Conservation (phyloP, 2,113 vertebrate genomes). For the Oryzias curvinotus region DNA sequence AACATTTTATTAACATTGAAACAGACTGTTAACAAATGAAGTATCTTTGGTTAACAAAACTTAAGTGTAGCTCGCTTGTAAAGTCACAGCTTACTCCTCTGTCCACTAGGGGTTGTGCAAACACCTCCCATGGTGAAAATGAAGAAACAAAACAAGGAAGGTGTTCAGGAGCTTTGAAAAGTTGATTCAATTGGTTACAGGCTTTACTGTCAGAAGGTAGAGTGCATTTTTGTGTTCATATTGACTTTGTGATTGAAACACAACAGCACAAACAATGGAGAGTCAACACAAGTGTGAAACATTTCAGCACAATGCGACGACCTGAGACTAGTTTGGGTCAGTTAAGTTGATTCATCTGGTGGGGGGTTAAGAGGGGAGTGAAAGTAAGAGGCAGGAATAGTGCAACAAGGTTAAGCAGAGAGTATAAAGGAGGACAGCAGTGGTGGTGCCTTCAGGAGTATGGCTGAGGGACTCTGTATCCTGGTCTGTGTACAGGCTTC, state of each 20-base stretch:
- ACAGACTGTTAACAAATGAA: too few species aligned
- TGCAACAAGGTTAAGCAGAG: constrained; percentile 67
- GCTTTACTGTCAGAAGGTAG: background rate
- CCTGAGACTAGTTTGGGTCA: constrained; percentile 64
- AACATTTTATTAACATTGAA: too few species aligned
- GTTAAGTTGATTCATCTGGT: background rate
- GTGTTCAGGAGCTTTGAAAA: too few species aligned
- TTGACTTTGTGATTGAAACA: constrained; percentile 51
- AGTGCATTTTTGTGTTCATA: constrained; percentile 51
- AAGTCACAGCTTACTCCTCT: too few species aligned
- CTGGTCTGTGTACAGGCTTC: constrained; percentile 74
- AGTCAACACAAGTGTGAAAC: constrained; percentile 34
- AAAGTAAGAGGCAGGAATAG: constrained; percentile 42
- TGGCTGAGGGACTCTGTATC: constrained; percentile 77
- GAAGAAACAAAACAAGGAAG: too few species aligned
- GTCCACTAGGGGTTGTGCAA: too few species aligned
- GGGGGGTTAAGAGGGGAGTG: constrained; percentile 9
- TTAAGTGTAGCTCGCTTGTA: too few species aligned
- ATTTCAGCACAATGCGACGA: constrained; percentile 61
- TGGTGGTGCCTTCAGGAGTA: constrained; percentile 72
- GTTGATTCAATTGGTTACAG: too few species aligned
- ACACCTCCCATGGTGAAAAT: too few species aligned
- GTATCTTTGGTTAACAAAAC: too few species aligned
- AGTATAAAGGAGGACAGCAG: constrained; percentile 25
- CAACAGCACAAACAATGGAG: constrained; percentile 35